Conservation (phyloP, 2,888 invertebrate species). For the Ecdyonurus torrentis region DNA sequence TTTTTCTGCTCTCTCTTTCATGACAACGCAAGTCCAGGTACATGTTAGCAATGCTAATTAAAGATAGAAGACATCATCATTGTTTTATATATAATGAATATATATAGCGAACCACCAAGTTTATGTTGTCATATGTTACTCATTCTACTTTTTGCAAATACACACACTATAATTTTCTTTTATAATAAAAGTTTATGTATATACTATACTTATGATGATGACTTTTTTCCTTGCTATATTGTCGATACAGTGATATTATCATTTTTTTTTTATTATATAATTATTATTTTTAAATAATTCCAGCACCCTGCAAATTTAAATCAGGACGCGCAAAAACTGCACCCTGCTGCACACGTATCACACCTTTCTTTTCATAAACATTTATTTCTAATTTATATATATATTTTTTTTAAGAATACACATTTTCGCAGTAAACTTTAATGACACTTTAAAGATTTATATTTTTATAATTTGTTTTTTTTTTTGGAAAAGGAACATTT, state of each 20-base stretch:
- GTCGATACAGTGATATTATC: background rate
- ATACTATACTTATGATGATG: background rate
- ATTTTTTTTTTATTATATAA: too few relatives aligned
- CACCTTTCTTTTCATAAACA: background rate
- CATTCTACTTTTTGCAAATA: too few relatives aligned
- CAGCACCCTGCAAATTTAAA: background rate
- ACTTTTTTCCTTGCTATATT: background rate
- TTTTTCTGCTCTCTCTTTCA: too few relatives aligned
- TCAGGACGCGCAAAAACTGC: background rate
- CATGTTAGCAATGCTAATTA: background rate
- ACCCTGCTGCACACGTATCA: background rate
- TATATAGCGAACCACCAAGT: too few relatives aligned
- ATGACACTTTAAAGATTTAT: too few relatives aligned
- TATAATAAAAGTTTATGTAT: background rate
- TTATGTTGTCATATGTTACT: too few relatives aligned
- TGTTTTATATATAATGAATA: too few relatives aligned
- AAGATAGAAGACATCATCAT: background rate
- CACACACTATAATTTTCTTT: background rate
- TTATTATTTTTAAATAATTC: too few relatives aligned
- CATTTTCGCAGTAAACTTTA: background rate
- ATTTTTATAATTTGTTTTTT: too few relatives aligned
- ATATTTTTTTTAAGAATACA: background rate
- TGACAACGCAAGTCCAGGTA: background rate
- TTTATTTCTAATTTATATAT: background rate
- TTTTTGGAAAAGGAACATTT: too few relatives aligned